Evolutionary conservation across 1,140 invertebrate genomes (phyloP), one percentile per base, ranked within the genome.

Genomic region (Drosophila kanapiae): DNA sequence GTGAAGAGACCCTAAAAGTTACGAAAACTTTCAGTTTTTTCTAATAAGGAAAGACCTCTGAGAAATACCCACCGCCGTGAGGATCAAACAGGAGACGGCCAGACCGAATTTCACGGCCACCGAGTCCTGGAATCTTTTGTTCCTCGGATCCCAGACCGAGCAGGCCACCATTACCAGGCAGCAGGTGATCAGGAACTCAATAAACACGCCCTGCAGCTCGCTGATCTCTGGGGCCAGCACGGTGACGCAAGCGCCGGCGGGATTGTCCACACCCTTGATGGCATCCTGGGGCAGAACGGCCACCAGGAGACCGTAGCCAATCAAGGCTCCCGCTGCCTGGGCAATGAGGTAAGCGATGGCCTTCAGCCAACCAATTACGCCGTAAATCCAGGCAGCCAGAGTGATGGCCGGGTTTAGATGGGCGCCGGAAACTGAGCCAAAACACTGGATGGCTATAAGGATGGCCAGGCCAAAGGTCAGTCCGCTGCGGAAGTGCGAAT

Each of bases 361-460:
- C 75, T 96, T 94, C 8, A 94, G 91, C 9, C 97, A 83, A 18
- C 95, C 95, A 38, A 91, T 51, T 0, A 70, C 78, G 11, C 86
- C 86, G 54, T 84, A 92, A 8, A 91, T 72, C 16, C 96, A 91
- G 2, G 97, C 94, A 1, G 95, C 97, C 7, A 95, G 29, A 0
- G 97, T 97, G 1, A 98, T 96, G 1, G 97, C 97, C 1, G 97
- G 97, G 93, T 98, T 98, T 40, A 98, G 95, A 92, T 98, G 97
- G 40, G 97, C 97, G 5, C 98, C 98, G 49, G 96, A 97, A 3
- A 98, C 94, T 65, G 97, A 96, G 14, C 96, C 97, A 47, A 98
- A 94, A 31, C 95, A 94, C 95, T 97, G 94, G 64, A 95, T 94
- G 91, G 91, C 87, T 79, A 93, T 80, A 83, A 92, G 56, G 65